phyloP scores from a whole-genome alignment of 2,888 invertebrate genomes.

The Tortricodes alternella region DNA sequence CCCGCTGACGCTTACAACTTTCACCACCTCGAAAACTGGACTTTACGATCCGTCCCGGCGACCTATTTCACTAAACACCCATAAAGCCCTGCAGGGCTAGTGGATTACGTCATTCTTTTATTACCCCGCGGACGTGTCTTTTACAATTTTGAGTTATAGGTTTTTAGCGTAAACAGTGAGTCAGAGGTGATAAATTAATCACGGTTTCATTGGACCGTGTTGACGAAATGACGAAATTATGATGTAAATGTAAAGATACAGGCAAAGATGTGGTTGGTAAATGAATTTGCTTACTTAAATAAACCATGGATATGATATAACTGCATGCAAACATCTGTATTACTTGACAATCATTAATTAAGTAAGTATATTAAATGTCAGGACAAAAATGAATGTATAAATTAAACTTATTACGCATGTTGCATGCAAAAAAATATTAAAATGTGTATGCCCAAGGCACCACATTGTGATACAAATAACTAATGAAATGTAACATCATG shows the following conservation, averaged over 20 bases:
- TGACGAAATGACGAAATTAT: background rate
- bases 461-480: no score
- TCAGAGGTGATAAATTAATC: conserved; percentile 10
- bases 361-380: no score
- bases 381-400: no score
- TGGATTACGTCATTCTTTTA: conserved; percentile 52
- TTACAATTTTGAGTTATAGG: conserved; percentile 39
- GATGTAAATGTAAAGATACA: background rate
- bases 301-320: no score
- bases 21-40: conserved; percentile 50
- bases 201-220: background rate
- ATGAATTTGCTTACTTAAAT: background rate
- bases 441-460: no score
- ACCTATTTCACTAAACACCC: conserved; percentile 60
- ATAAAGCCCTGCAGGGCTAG: conserved; percentile 58
- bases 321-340: no score
- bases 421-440: no score
- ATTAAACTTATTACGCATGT: no score
- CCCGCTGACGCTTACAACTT: conserved; percentile 38
- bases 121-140: conserved; percentile 35
- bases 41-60: conserved; percentile 55
- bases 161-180: conserved; percentile 23
- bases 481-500: no score
- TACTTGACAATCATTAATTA: no score
- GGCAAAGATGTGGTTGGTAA: background rate